These are phyloP conservation scores for Sebastes aleutianus DNA, from an alignment of 2,797 vertebrate species.

Conservation along the genomic window DNA sequence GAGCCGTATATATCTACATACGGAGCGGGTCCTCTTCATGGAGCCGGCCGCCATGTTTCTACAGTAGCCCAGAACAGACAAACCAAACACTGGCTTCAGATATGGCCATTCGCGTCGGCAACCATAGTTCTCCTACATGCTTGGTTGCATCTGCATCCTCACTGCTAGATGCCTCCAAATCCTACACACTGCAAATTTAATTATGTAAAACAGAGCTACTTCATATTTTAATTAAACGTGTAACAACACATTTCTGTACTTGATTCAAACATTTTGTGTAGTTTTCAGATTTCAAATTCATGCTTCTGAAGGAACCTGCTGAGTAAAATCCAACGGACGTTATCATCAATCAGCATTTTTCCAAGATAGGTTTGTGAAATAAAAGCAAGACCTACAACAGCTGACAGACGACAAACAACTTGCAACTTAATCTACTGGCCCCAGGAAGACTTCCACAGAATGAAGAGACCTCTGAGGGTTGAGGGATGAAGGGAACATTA, in stretches of 20 bases:
- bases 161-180: too few species aligned
- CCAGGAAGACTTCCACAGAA: neutral
- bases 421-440: neutral
- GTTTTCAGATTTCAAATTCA: neutral
- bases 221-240: neutral
- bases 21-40: too few species aligned
- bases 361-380: neutral
- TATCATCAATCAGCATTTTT: neutral
- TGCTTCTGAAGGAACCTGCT: neutral
- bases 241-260: neutral
- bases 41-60: fast-evolving
- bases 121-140: too few species aligned
- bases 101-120: too few species aligned
- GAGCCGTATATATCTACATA: too few species aligned
- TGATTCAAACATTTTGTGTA: neutral
- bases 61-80: too few species aligned
- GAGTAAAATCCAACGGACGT: too few species aligned
- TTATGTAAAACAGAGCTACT: neutral
- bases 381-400: neutral
- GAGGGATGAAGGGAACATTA: neutral
- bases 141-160: neutral
- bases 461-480: neutral
- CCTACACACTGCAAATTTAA: neutral
- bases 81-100: too few species aligned
- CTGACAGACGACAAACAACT: neutral